Conservation (phyloP, 2,888 invertebrate genomes). For the Prenolepis imparis region DNA sequence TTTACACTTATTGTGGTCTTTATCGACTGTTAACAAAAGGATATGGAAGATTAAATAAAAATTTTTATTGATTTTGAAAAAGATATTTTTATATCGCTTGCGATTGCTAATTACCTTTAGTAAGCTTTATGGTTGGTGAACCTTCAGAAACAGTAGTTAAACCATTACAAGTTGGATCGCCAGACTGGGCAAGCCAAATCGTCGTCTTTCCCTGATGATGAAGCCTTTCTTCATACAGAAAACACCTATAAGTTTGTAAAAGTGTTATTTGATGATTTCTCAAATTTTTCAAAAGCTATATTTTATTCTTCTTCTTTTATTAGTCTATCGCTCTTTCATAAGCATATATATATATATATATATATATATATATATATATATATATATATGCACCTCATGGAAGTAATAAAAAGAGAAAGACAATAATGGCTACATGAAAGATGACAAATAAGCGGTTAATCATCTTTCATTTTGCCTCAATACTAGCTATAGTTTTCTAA, state of each 20-base stretch:
- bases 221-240: conserved; percentile 90
- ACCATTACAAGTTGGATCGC: conserved; percentile 93
- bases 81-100: background rate
- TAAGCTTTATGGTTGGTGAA: conserved; percentile 92
- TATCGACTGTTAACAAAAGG: conserved; percentile 88
- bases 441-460: conserved; percentile 42
- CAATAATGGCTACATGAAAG: conserved; percentile 23
- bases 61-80: background rate
- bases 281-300: background rate
- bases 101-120: conserved; percentile 89
- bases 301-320: background rate
- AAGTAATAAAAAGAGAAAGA: background rate
- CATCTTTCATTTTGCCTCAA: conserved; percentile 20
- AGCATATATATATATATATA: too few relatives aligned
- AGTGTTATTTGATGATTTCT: background rate
- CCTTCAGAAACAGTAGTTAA: conserved; percentile 92
- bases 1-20: conserved; percentile 92
- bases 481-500: background rate
- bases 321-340: background rate
- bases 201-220: conserved; percentile 86
- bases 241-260: conserved; percentile 88
- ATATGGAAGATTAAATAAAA: conserved; percentile 13
- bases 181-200: conserved; percentile 92
- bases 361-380: background rate
- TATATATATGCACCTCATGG: background rate